Base-by-base conservation (phyloP, 1,140 invertebrate species). In the Sycobia sp. region DNA sequence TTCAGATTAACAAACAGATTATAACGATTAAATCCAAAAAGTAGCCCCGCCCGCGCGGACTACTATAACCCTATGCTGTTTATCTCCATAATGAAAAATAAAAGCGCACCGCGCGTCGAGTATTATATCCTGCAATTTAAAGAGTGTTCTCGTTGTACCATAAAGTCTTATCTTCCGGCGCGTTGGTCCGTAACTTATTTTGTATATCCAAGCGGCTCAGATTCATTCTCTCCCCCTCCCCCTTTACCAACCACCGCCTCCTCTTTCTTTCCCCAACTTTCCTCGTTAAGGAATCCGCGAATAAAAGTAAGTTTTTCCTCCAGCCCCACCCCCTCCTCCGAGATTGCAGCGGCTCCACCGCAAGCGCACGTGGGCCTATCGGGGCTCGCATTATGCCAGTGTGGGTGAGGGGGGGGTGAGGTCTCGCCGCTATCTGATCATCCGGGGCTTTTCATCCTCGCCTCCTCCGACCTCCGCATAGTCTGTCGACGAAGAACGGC, bases 221-320 rank as follows among this genome's bases (percentile, higher is more conserved):
- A 70, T 47, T 69, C 59, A 69, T 71, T 73, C 65, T 53, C 36
- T 51, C 46, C 23, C 62, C 50, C 7, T 20, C 56, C 43, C 47
- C 64, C 61, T n/a, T n/a, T n/a, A n/a, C n/a, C n/a, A n/a, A n/a
- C n/a, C n/a, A n/a, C n/a, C n/a, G n/a, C n/a, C n/a, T n/a, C n/a
- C n/a, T n/a, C n/a, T n/a, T n/a, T 66, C 60, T 34, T 27, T 39
- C 43, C 39, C 39, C 70, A 78, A 78, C 75, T 78, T 78, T 78
- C 70, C 76, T 78, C 72, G 76, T 78, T 78, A 78, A 76, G 73
- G 74, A 76, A 76, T 74, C 70, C 69, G 67, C 68, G 71, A 76
- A 77, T 76, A 69, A 76, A 72, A 62, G 71, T 67, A 73, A 73
- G 61, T 49, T 56, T 39, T 13, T 11, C 29, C 29, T 4, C 29